A percentile compares a stretch with the other conserved stretches of the same genome.
phyloP scores from a whole-genome alignment of 2,888 invertebrate genomes.

The Epinotia demarniana region DNA sequence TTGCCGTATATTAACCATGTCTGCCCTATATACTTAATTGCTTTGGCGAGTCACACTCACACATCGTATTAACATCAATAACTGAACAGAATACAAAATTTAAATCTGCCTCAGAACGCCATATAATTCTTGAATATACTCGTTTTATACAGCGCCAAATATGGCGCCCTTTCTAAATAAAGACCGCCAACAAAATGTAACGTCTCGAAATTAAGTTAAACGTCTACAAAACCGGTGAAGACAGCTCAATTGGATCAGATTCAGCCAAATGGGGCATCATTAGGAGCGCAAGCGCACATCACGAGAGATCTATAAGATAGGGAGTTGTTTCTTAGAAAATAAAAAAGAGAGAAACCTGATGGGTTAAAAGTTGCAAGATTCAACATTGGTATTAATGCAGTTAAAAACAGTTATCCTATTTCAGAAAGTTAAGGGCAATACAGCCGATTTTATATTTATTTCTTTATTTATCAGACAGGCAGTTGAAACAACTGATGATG shows the following conservation, averaged over 20 bases:
- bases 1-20: not conserved
- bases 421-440: too few relatives aligned
- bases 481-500: too few relatives aligned
- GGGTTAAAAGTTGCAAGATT: slow-evolving; percentile 1
- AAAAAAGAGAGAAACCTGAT: not conserved
- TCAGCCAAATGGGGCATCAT: slow-evolving; percentile 74
- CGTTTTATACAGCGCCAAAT: not conserved
- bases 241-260: slow-evolving; percentile 67
- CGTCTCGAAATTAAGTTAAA: slow-evolving; percentile 35
- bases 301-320: slow-evolving; percentile 32
- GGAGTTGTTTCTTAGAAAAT: slow-evolving; percentile 28
- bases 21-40: not conserved
- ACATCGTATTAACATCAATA: not conserved
- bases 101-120: not conserved
- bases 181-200: slow-evolving; percentile 15
- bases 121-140: slow-evolving; percentile 2
- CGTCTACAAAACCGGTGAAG: slow-evolving; percentile 36
- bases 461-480: too few relatives aligned
- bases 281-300: slow-evolving; percentile 61
- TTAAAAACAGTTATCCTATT: too few relatives aligned
- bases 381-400: not conserved
- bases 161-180: slow-evolving; percentile 13
- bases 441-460: too few relatives aligned
- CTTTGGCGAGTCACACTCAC: not conserved
- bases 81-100: not conserved